These are phyloP conservation scores for Helostoma temminkii DNA, from an alignment of 2,797 vertebrate genomes.

Conservation along the genomic window DNA sequence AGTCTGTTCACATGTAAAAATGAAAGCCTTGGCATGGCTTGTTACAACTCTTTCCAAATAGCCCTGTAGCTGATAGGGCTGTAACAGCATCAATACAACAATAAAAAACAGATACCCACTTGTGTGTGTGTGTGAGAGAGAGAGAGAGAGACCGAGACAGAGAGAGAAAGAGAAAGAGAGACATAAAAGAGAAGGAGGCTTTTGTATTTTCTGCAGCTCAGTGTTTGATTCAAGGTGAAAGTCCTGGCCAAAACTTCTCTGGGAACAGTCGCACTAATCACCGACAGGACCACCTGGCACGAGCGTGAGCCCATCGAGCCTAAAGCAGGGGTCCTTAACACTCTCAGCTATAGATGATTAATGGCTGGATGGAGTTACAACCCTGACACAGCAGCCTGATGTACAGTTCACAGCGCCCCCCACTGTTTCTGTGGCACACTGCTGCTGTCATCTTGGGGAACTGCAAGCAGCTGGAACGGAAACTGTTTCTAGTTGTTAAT, in stretches of 20 bases:
- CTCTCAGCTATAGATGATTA: constrained; percentile 74
- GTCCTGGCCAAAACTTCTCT: constrained; percentile 57
- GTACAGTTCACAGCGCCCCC: constrained; percentile 64
- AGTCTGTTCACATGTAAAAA: constrained; percentile 69
- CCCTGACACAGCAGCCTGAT: constrained; percentile 32
- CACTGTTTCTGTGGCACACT: constrained; percentile 34
- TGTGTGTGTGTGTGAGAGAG: constrained; percentile 3
- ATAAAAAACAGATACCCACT: constrained; percentile 57
- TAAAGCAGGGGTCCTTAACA: constrained; percentile 58
- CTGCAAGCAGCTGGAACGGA: constrained; percentile 40
- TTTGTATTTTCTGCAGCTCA: constrained; percentile 59
- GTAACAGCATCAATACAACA: constrained; percentile 56
- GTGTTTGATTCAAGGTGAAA: constrained; percentile 70
- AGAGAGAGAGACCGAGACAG: background rate
- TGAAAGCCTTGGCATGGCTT: constrained; percentile 60
- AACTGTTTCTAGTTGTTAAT: constrained; percentile 22
- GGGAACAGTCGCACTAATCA: constrained; percentile 41
- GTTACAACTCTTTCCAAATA: constrained; percentile 44
- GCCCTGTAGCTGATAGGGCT: constrained; percentile 52
- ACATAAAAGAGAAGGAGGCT: constrained; percentile 48
- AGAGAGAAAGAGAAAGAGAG: constrained; percentile 18
- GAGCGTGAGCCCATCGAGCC: constrained; percentile 65
- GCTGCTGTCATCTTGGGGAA: constrained; percentile 39
- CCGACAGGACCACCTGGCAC: constrained; percentile 80
- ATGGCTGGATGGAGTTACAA: constrained; percentile 73